A percentile compares a stretch with the other conserved stretches of the same genome.
These are phyloP conservation scores for Drosophila kepulauana DNA, from an alignment of 1,140 invertebrate species.

Conservation along the genomic window DNA sequence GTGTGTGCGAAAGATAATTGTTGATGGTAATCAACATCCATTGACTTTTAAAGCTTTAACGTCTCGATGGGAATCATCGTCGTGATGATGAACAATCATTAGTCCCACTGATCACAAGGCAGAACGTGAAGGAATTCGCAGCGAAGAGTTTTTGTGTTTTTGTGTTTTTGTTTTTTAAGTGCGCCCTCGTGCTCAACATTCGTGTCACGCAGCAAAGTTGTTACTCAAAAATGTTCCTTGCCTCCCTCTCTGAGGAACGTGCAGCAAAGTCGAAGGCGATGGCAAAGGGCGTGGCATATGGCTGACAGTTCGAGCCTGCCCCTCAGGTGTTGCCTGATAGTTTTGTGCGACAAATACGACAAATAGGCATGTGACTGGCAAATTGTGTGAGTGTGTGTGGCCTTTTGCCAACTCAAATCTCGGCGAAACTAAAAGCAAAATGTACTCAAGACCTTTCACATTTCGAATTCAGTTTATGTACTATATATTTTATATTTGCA, in stretches of 20 bases:
- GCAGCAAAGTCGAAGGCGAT: constrained; percentile 32
- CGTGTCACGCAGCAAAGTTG: constrained; percentile 82
- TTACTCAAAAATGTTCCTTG: constrained; percentile 73
- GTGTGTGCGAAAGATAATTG: background rate
- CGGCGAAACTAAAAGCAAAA: constrained; percentile 3
- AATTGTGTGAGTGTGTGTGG: constrained; percentile 4
- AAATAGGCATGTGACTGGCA: constrained; percentile 14
- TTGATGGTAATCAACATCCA: background rate
- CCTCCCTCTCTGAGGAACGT: constrained; percentile 51
- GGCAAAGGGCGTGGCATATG: constrained; percentile 31
- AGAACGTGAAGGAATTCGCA: constrained; percentile 45
- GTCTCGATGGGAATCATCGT: constrained; percentile 3
- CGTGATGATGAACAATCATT: constrained; percentile 38
- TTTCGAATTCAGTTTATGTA: background rate
- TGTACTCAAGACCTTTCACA: background rate
- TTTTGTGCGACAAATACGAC: constrained; percentile 4
- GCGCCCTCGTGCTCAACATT: constrained; percentile 59
- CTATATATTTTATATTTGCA: no score
- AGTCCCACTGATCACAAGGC: constrained; percentile 32
- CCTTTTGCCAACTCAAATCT: constrained; percentile 10
- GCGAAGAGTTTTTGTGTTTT: constrained; percentile 48
- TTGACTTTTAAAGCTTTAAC: constrained; percentile 4
- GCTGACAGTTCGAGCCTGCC: background rate
- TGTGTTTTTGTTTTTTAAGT: constrained; percentile 46
- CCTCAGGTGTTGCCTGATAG: constrained; percentile 20